Evolutionary conservation across 2,113 vertebrate genomes (phyloP), one percentile per base, ranked within the genome.

Genomic region (Rhadina sibilatrix): DNA sequence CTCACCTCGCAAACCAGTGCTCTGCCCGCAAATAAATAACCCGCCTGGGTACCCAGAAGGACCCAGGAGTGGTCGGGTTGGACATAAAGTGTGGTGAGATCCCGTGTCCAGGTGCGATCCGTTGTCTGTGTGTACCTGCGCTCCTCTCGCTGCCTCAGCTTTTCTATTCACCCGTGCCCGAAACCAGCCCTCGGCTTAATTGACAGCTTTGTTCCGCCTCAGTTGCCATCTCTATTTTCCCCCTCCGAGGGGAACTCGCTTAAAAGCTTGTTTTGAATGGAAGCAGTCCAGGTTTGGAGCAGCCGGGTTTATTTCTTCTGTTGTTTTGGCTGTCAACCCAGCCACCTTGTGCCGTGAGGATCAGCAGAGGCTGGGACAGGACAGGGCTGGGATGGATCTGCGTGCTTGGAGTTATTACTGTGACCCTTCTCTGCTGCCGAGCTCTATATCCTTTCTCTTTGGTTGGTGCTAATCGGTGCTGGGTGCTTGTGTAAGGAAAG

Each of bases 1-100:
- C 11, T 35, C 21, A 1, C 14, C 33, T 19, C 11, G 0, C 66
- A 0, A 0, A 5, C 4, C 23, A 23, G 3, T 1, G 8, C 19
- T 6, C 10, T 87, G 10, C 50, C 21, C 21, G 0, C 19, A 2
- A 5, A 4, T 38, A 8, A 52, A 16, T 5, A 5, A 24, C 3
- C 8, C 3, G 11, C 33, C 8, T 5, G 6, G 1, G 57, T 50
- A 57, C 22, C 42, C 57, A 2, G 31, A 6, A 23, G n/a, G 80
- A 8, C 6, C 10, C 44, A 2, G 47, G 63, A 61, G 50, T 1
- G 1, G 15, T 57, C 7, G 33, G 7, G 65, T 1, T 10, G 53
- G n/a, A 2, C 11, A 5, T 22, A 0, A 4, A 38, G 54, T 10
- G 50, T 2, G 68, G 12, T 21, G 57, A 1, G 47, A 19, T 40